These are phyloP conservation scores for Phataginus tricuspis DNA, from an alignment of 2,797 vertebrate genomes.

Conservation along the genomic window DNA sequence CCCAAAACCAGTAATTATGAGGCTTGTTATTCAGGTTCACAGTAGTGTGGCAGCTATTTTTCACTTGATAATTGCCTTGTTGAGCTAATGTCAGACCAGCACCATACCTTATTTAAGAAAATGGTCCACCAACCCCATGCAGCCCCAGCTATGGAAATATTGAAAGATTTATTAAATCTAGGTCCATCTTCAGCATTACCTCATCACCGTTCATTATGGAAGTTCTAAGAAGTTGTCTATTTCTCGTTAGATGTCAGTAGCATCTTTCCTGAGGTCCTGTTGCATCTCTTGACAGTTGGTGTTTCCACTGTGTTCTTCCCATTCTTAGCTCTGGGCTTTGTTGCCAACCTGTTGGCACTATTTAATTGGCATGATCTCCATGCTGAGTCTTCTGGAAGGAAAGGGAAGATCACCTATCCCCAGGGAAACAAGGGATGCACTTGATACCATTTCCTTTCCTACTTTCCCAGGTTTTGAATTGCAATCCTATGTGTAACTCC, in stretches of 20 bases:
- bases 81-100: slow-evolving; percentile 76
- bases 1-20: slow-evolving; percentile 77
- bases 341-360: neutral
- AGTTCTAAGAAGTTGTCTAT: slow-evolving; percentile 53
- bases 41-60: slow-evolving; percentile 73
- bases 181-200: slow-evolving; percentile 33
- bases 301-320: neutral
- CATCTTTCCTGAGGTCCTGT: neutral
- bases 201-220: slow-evolving; percentile 28
- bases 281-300: neutral
- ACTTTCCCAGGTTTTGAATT: neutral
- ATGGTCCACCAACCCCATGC: slow-evolving; percentile 3
- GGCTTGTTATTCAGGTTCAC: slow-evolving; percentile 79
- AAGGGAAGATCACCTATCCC: neutral
- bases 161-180: slow-evolving; percentile 64
- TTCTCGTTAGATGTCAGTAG: slow-evolving; percentile 31
- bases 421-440: neutral
- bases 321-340: slow-evolving; percentile 32
- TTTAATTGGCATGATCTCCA: neutral
- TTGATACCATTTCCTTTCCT: neutral
- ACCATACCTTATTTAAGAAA: slow-evolving; percentile 79
- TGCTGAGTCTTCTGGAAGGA: neutral
- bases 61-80: slow-evolving; percentile 83
- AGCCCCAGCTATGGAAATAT: slow-evolving; percentile 47
- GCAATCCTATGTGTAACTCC: neutral